Conservation (phyloP, 2,888 invertebrate species). For the Onchidella celtica region DNA sequence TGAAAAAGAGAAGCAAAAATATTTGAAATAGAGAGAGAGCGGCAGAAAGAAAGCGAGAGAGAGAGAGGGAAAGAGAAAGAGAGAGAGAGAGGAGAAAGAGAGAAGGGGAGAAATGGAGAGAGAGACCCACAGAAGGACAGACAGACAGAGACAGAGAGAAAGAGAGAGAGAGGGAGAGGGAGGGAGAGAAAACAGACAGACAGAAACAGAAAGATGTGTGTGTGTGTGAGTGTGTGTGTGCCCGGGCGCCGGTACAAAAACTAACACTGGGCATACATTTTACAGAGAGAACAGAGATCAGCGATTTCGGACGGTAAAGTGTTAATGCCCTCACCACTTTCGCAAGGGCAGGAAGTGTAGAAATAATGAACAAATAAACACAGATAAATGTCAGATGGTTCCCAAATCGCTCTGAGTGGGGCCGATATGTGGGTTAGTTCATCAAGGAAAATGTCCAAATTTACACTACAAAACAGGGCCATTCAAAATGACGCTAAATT, state of each 20-base stretch:
- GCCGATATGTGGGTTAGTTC: too few species aligned
- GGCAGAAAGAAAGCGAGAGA: constrained; percentile 2
- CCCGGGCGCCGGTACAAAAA: too few species aligned
- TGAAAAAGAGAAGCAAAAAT: background rate
- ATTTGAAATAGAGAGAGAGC: background rate
- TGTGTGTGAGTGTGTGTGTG: background rate
- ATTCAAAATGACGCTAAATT: too few species aligned
- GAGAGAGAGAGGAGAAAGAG: background rate
- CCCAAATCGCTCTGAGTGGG: too few species aligned
- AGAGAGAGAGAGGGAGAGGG: background rate
- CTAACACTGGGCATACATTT: background rate
- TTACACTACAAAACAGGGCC: too few species aligned
- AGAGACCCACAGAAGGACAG: background rate
- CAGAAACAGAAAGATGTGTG: background rate
- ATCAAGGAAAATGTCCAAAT: too few species aligned
- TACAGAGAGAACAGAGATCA: too few species aligned
- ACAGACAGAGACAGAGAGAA: background rate
- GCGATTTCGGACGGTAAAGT: too few species aligned
- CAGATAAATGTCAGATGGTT: too few species aligned
- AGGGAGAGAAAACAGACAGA: background rate
- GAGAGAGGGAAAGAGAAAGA: background rate
- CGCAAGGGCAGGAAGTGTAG: too few species aligned
- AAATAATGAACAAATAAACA: too few species aligned
- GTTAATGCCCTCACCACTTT: too few species aligned
- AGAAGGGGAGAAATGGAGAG: background rate